Conservation (phyloP, 2,888 invertebrate species). For the Drosophila paramelanica region DNA sequence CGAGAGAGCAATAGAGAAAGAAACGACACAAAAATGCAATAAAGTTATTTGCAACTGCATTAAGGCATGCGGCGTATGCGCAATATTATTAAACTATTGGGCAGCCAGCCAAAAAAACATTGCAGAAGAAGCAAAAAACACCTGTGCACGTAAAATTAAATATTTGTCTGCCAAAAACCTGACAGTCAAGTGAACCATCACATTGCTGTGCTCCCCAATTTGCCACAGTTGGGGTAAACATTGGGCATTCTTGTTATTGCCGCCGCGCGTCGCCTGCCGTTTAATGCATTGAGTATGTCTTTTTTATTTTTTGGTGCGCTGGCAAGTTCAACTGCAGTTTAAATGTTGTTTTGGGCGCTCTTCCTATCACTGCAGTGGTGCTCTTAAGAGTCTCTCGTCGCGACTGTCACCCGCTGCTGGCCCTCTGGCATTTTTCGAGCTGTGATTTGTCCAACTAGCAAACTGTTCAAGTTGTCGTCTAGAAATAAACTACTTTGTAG, state of each 20-base stretch:
- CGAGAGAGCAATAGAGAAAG: background rate
- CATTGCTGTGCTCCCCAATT: slow-evolving; percentile 5
- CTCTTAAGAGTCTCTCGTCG: slow-evolving; percentile 3
- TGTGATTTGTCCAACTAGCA: slow-evolving; percentile 10
- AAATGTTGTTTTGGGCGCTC: slow-evolving; percentile 31
- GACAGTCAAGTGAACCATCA: slow-evolving; percentile 40
- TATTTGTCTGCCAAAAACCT: slow-evolving; percentile 20
- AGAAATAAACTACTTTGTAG: too few relatives aligned
- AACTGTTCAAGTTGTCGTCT: background rate
- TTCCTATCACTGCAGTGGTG: slow-evolving; percentile 14
- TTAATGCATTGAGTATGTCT: slow-evolving; percentile 8
- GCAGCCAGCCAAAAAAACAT: slow-evolving; percentile 8
- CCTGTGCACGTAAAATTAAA: slow-evolving; percentile 30
- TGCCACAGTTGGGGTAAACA: slow-evolving; percentile 11
- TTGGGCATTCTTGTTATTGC: slow-evolving; percentile 11
- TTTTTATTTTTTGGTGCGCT: background rate
- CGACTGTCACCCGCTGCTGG: background rate
- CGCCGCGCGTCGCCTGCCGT: slow-evolving; percentile 5
- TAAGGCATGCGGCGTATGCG: slow-evolving; percentile 47
- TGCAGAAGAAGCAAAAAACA: background rate
- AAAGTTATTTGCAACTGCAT: slow-evolving; percentile 47
- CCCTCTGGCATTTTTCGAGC: slow-evolving; percentile 2
- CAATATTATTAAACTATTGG: slow-evolving; percentile 30
- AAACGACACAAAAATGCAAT: slow-evolving; percentile 31
- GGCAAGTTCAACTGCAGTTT: slow-evolving; percentile 44